Evolutionary conservation across 2,113 vertebrate genomes (phyloP), one percentile per base, ranked within the genome.

Genomic region (Chionodraco myersi): DNA sequence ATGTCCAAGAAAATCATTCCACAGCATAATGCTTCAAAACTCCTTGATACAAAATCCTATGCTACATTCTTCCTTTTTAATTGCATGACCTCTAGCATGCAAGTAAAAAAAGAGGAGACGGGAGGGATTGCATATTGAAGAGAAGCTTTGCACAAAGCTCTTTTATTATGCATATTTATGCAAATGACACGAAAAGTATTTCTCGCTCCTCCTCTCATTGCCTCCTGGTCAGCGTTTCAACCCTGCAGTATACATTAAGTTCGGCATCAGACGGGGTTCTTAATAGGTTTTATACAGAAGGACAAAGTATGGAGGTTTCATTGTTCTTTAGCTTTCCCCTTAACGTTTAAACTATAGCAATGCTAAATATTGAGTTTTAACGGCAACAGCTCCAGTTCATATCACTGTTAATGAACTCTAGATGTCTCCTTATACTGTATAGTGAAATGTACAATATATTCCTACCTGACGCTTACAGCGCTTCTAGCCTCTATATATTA

Each of bases 141-240:
- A 87, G 77, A 69, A 77, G 71, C 67, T 81, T 83, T 85, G 79
- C 82, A 85, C 86, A 78, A 86, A 91, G 89, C 82, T 88, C 86
- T 88, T 88, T 93, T 91, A 92, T 91, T 92, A 94, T 94, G 91
- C 81, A 93, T 92, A 93, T 93, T 83, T 90, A 93, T 94, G 94
- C 79, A 87, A 94, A 95, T 93, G 34, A 34, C 4, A 79, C 53
- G 12, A 74, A 88, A 91, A 83, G 68, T 84, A 73, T 77, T 53
- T 72, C 72, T 89, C 36, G 88, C 88, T 87, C 89, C 84, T 83
- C 90, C 81, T 85, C 85, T 88, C 76, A 45, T 63, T 91, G 85
- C 75, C 85, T 74, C 77, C 48, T 83, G 92, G 87, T 91, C 88
- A 92, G 86, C 63, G 70, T 73, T 82, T 79, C 77, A 84, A 77